Evolutionary conservation across 2,113 vertebrate genomes (phyloP), one percentile per base, ranked within the genome.

Genomic region (Chaenogobius annularis): DNA sequence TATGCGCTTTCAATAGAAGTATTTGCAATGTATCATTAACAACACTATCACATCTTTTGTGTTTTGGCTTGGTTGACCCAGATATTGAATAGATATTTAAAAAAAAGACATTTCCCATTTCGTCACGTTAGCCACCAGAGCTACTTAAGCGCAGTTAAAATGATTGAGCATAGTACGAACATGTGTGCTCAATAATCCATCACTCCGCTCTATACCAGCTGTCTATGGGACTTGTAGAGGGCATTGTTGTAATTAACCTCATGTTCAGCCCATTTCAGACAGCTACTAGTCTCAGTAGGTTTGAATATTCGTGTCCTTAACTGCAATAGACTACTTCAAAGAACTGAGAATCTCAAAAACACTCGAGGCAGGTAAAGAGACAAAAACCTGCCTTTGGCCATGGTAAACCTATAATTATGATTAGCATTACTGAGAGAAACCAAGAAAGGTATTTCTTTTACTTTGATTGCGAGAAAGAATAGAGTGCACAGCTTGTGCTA

Each of bases 91-190:
- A 68, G 70, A 37, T 50, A 68, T 70, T 74, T 56, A 63, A 23
- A 67, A 74, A 48, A 7, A 10, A 46, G 64, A 48, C 67, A 22
- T 46, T 17, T 23, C 43, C 20, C 43, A 7, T 20, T 47, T 11
- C 12, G 9, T 14, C 58, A 22, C 44, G 13, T 8, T 71, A 40
- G n/a, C 62, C 79, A 23, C 54, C 64, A 23, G 75, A 81, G 55
- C 58, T 74, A 55, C 50, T 56, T 68, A 69, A 13, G 37, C 50
- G 46, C 37, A 64, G 78, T 77, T 77, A 56, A 74, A 50, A 79
- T 83, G 85, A 88, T 89, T 83, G 66, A 88, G 88, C 46, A 72
- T 66, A 69, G 63, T 68, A 65, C 59, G 26, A 40, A 72, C 72
- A 75, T 61, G 20, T 59, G 44, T 56, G 67, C 54, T 65, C 9